Conservation (phyloP, 1,140 invertebrate genomes). For the Drosophila rhopaloa region DNA sequence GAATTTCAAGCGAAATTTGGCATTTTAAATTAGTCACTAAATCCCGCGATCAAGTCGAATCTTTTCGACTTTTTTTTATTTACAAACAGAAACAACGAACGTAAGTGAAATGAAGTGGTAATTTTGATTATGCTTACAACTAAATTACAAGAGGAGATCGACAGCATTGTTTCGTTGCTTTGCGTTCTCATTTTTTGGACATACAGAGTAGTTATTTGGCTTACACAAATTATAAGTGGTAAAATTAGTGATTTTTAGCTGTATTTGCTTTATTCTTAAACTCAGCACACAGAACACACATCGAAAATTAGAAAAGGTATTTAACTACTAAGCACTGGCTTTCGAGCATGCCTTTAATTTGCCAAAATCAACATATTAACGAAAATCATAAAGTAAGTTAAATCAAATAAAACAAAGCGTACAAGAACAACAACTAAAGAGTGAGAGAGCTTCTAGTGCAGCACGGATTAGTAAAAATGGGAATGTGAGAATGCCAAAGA, state of each 20-base stretch:
- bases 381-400: constrained; percentile 10
- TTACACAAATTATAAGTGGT: constrained; percentile 27
- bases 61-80: too few species aligned
- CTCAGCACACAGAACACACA: constrained; percentile 49
- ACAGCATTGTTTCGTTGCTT: constrained; percentile 43
- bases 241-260: constrained; percentile 15
- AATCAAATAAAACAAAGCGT: constrained; percentile 43
- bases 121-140: constrained; percentile 57
- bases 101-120: constrained; percentile 30
- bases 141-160: constrained; percentile 55
- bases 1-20: constrained; percentile 21
- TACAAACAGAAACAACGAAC: constrained; percentile 39
- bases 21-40: constrained; percentile 29
- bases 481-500: constrained; percentile 28
- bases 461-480: constrained; percentile 52
- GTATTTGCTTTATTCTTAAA: constrained; percentile 15
- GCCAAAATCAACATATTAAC: constrained; percentile 60
- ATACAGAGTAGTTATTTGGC: constrained; percentile 14
- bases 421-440: constrained; percentile 74
- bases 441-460: constrained; percentile 51
- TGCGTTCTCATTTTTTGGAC: constrained; percentile 13
- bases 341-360: constrained; percentile 77
- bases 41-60: constrained; percentile 6
- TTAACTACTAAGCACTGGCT: constrained; percentile 23
- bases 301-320: constrained; percentile 24